A percentile compares a stretch with the other conserved stretches of the same genome.
Evolutionary conservation across 2,113 vertebrate species (phyloP).

Genomic region (Dipodomys merriami): DNA sequence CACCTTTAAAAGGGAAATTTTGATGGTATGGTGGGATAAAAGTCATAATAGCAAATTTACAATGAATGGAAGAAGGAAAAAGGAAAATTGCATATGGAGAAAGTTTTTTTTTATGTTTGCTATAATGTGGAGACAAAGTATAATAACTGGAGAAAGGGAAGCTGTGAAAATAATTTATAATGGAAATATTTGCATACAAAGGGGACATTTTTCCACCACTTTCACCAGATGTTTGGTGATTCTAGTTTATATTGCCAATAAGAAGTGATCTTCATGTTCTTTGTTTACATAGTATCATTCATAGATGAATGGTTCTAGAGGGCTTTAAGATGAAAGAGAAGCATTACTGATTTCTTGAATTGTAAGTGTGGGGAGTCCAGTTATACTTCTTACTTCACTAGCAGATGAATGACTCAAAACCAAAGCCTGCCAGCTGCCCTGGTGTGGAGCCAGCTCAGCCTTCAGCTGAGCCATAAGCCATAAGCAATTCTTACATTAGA

Average conservation of each 20-base stretch:
- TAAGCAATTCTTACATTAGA: background rate
- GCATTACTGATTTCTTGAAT: background rate
- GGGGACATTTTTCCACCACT: background rate
- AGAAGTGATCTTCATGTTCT: background rate
- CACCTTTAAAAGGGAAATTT: background rate
- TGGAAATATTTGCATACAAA: background rate
- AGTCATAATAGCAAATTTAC: background rate
- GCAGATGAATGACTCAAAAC: background rate
- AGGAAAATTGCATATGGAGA: background rate
- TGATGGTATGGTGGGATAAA: background rate
- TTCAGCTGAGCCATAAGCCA: background rate
- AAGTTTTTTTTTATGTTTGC: background rate
- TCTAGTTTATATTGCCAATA: background rate
- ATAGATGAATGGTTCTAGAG: background rate
- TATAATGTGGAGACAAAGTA: background rate
- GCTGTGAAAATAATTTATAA: background rate
- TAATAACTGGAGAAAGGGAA: background rate
- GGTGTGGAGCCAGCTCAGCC: background rate
- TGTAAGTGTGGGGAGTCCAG: background rate
- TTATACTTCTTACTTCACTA: background rate
- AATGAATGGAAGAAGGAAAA: background rate
- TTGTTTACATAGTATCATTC: conserved; percentile 22
- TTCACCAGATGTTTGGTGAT: background rate
- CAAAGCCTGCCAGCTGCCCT: background rate
- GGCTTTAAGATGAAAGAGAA: conserved; percentile 44